Evolutionary conservation across 53 echinoderm and acorn worm genomes (phyloP).

Genomic region (Apostichopus leukothele): DNA sequence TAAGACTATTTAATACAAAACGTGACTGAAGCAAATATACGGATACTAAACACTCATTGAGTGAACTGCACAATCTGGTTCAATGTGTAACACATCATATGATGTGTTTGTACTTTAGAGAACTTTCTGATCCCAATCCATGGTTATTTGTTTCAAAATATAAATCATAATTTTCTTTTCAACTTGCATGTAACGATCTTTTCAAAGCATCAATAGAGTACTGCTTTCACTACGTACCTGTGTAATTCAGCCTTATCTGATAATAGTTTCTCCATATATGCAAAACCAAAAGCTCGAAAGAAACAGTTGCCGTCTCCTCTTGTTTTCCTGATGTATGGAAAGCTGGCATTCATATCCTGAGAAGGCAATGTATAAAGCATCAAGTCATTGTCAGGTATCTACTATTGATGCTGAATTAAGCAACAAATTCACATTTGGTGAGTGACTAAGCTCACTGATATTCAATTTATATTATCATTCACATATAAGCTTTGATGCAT

Average conservation of each 20-base stretch:
- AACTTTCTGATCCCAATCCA: not conserved
- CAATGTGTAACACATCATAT: not conserved
- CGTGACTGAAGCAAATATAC: too few species aligned
- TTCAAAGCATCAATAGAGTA: too few species aligned
- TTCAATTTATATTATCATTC: too few species aligned
- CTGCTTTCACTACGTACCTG: constrained; percentile 53
- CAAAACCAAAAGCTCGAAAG: constrained; percentile 96
- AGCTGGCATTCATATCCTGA: constrained; percentile 24
- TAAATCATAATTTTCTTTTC: too few species aligned
- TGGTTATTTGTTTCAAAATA: not conserved
- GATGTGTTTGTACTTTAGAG: not conserved
- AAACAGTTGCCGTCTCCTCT: constrained; percentile 95
- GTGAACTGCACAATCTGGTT: too few species aligned
- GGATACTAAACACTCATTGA: too few species aligned
- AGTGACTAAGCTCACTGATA: too few species aligned
- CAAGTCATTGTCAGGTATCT: not conserved
- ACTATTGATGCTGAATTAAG: too few species aligned
- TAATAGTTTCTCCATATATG: constrained; percentile 85
- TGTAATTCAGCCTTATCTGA: constrained; percentile 80
- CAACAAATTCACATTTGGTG: too few species aligned
- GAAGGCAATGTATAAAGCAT: not conserved
- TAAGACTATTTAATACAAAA: too few species aligned
- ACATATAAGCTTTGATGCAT: too few species aligned
- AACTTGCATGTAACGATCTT: too few species aligned
- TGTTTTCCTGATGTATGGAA: constrained; percentile 77